Base-by-base conservation (phyloP, 2,888 invertebrate species). In the Hipparchia semele region DNA sequence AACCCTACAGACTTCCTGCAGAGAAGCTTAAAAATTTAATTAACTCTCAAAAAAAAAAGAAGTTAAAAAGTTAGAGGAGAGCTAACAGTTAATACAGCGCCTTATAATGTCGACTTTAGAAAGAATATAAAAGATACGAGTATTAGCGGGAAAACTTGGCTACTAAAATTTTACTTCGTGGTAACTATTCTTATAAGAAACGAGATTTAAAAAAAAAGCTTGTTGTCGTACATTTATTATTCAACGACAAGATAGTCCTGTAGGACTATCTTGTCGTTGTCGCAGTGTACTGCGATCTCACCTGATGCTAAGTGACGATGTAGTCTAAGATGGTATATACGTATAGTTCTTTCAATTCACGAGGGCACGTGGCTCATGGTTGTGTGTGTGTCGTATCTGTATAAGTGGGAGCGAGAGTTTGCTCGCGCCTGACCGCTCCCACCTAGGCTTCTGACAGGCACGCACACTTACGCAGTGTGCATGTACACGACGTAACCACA, bases 61-160 rank as follows among this genome's bases (percentile, higher is more conserved):
- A 56, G 66, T 51, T 23, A 23, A 56, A 67, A 67, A 58, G 56
- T 46, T 58, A 46, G 46, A 6, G 13, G 6, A 67, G 51, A 67
- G 46, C 67, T 58, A 67, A 67, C 56, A 67, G 67, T 67, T 67
- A 67, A 67, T 67, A 67, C 58, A 58, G 67, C 67, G 67, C 46
- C 67, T 70, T 62, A 70, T 54, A 62, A 62, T 70, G 62, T 70
- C 62, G 23, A 62, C 56, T 53, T 61, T 54, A 62, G 45, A 53
- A 62, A 61, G 62, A 70, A 10, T 33, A 45, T 54, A 62, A 62
- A 70, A 62, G 13, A 64, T 60, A 39, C 33, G 33, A 54, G 53
- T 53, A 5, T 13, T 39, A 67, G 67, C 45, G 58, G 46, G 45
- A 46, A 58, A 67, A 67, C 67, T 67, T 56, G 58, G 46, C 45